Conservation (phyloP, 1,140 invertebrate genomes). For the Formica exsecta region DNA sequence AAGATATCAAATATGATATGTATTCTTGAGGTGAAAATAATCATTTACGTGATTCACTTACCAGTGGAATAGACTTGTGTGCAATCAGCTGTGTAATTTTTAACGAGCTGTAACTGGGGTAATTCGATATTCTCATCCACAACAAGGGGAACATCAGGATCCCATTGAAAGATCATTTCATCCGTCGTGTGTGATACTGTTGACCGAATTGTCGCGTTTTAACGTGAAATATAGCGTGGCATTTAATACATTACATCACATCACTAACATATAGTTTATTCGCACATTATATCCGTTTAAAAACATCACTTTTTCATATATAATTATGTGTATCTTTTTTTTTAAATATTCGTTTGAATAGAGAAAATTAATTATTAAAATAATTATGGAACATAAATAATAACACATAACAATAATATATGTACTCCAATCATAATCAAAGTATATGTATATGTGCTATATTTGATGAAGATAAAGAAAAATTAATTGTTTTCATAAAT, state of each 20-base stretch:
- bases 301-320: background rate
- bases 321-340: background rate
- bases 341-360: background rate
- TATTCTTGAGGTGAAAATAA: background rate
- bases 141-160: slow-evolving; percentile 94
- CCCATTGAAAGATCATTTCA: slow-evolving; percentile 96
- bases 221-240: background rate
- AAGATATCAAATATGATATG: background rate
- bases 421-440: too few species aligned
- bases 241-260: background rate
- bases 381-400: background rate
- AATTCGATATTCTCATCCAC: slow-evolving; percentile 96
- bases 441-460: background rate
- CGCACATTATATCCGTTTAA: background rate
- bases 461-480: background rate
- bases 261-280: background rate
- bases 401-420: background rate
- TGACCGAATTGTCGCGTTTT: slow-evolving; percentile 71
- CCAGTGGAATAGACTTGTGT: slow-evolving; percentile 95
- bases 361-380: background rate
- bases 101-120: slow-evolving; percentile 93
- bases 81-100: slow-evolving; percentile 95
- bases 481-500: background rate
- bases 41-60: slow-evolving; percentile 80
- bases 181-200: slow-evolving; percentile 96